Conservation (phyloP, 1,140 invertebrate genomes). For the Campodea augens region DNA sequence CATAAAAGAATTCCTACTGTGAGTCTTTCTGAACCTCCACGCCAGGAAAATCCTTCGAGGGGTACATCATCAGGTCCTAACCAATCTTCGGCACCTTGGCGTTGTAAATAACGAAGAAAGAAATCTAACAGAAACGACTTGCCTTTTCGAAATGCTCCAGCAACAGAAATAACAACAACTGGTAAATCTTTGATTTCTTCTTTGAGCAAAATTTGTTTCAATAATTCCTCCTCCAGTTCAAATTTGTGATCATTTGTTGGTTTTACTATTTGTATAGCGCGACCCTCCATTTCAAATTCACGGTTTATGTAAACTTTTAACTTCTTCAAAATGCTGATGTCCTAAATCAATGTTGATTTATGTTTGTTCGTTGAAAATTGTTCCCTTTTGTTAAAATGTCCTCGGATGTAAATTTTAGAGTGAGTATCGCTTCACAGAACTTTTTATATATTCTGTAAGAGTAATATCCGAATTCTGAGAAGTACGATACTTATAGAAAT, state of each 20-base stretch:
- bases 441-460: too few species aligned
- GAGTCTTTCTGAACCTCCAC: constrained; percentile 33
- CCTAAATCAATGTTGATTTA: too few species aligned
- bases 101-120: constrained; percentile 72
- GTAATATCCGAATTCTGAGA: too few species aligned
- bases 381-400: too few species aligned
- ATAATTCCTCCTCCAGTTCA: constrained; percentile 68
- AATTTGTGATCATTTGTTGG: constrained; percentile 78
- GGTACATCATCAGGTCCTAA: constrained; percentile 26
- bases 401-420: too few species aligned
- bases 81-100: constrained; percentile 26
- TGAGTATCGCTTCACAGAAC: too few species aligned
- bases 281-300: constrained; percentile 19
- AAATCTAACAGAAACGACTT: constrained; percentile 86
- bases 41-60: constrained; percentile 27
- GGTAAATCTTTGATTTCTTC: constrained; percentile 52
- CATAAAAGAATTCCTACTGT: constrained; percentile 40
- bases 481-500: too few species aligned
- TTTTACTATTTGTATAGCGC: constrained; percentile 62
- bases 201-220: constrained; percentile 60
- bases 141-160: constrained; percentile 93
- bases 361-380: too few species aligned
- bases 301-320: too few species aligned
- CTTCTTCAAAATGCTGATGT: too few species aligned
- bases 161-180: constrained; percentile 88